Evolutionary conservation across 2,888 invertebrate species (phyloP), one percentile per base, ranked within the genome.

Genomic region (Andrena camellia): DNA sequence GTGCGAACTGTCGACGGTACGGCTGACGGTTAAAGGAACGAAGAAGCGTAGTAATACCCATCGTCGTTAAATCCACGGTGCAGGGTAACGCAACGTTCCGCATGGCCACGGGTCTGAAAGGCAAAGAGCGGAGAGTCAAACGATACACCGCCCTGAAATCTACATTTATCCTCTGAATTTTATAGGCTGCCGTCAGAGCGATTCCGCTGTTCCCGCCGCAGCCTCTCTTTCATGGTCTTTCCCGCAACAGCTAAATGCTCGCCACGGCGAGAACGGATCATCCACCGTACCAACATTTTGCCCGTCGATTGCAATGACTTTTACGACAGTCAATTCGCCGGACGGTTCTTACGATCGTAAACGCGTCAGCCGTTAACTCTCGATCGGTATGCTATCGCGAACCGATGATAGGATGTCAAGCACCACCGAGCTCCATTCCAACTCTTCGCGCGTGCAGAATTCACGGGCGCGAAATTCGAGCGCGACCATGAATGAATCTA

Each of bases 91-190:
- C 64, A 60, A 66, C 68, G 78, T 81, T 88, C 90, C 83, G 87
- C 85, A 84, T 78, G 81, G 83, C 79, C 74, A 74, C 73, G 69
- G 63, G 84, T 42, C 83, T 62, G 82, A 83, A 83, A 81, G 84
- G 73, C 85, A 81, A 86, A 86, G 88, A 86, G 59, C 81, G 29
- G 89, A 80, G 86, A 82, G 86, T 88, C 90, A 90, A 92, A 92
- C 91, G 91, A 92, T 90, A 90, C 90, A 90, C 92, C 92, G 92
- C 91, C 91, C 90, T 91, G 90, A 92, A 91, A 90, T 92, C 91
- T 92, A 90, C 92, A 92, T 92, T 89, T 90, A 91, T 82, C 86
- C 90, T 88, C 85, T 88, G 90, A 91, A 92, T 92, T 93, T 93
- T 92, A 92, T 92, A 91, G 92, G 90, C 84, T 83, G 69, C 78